Conservation (phyloP, 2,113 vertebrate genomes). For the Fulmarus glacialis region DNA sequence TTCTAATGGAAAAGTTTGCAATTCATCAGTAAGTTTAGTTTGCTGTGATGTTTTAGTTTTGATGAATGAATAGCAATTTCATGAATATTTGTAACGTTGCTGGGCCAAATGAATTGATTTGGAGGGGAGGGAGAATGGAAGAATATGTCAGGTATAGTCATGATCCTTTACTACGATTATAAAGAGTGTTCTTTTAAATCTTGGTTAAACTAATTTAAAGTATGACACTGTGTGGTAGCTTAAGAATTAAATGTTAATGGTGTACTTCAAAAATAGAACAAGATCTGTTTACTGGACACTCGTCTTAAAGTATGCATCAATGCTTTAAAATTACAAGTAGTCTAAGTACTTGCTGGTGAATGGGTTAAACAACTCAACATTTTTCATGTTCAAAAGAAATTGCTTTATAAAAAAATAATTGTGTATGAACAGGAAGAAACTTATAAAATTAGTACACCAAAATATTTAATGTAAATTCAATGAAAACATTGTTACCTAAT, state of each 20-base stretch:
- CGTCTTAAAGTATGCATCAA: not conserved
- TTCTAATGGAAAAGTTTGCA: slow-evolving; percentile 82
- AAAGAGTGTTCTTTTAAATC: not conserved
- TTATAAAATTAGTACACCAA: not conserved
- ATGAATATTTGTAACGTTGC: not conserved
- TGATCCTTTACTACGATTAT: not conserved
- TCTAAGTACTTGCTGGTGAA: slow-evolving; percentile 39
- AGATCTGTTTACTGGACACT: not conserved
- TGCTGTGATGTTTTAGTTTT: slow-evolving; percentile 70
- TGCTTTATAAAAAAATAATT: not conserved
- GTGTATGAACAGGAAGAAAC: not conserved
- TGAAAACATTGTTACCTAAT: not conserved
- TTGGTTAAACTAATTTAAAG: not conserved
- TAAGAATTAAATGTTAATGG: slow-evolving; percentile 1
- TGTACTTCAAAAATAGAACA: slow-evolving; percentile 15
- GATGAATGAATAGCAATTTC: slow-evolving; percentile 46
- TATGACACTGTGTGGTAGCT: not conserved
- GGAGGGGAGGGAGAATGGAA: not conserved
- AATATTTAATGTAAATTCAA: not conserved
- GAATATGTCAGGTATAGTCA: not conserved
- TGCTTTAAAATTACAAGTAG: not conserved
- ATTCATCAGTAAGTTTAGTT: slow-evolving; percentile 89
- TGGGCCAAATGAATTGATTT: not conserved
- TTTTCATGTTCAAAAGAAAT: not conserved
- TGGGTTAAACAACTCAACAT: slow-evolving; percentile 40